Evolutionary conservation across 1,140 invertebrate species (phyloP).

Genomic region (Popillia japonica): DNA sequence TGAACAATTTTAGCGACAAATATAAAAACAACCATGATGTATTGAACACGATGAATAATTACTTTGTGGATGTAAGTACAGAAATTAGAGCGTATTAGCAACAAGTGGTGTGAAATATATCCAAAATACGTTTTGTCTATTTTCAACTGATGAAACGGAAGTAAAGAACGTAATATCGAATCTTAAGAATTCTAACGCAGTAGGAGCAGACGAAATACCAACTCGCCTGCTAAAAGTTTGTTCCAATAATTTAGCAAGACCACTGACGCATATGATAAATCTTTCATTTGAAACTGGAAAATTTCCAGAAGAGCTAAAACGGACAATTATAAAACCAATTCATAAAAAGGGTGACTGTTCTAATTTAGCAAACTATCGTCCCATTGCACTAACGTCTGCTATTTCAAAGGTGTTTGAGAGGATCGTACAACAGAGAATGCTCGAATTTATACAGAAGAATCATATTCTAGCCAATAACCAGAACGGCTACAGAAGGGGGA

Average conservation of each 20-base stretch:
- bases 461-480: background rate
- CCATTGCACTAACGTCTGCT: constrained; percentile 44
- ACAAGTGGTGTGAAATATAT: background rate
- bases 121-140: background rate
- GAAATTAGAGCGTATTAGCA: background rate
- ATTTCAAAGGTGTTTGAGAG: constrained; percentile 23
- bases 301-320: constrained; percentile 39
- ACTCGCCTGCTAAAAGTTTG: constrained; percentile 42
- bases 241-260: constrained; percentile 41
- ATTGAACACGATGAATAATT: background rate
- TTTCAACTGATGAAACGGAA: constrained; percentile 1
- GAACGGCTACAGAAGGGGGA: constrained; percentile 12
- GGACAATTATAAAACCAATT: constrained; percentile 40
- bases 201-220: constrained; percentile 45
- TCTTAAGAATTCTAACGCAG: constrained; percentile 40
- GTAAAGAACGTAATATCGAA: background rate
- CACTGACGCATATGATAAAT: constrained; percentile 36
- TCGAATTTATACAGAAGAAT: background rate
- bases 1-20: background rate
- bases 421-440: constrained; percentile 9
- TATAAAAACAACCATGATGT: constrained; percentile 9
- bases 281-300: constrained; percentile 24
- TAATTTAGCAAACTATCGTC: constrained; percentile 49
- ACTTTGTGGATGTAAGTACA: constrained; percentile 3
- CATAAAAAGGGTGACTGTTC: constrained; percentile 45